Evolutionary conservation across 2,113 vertebrate genomes (phyloP).

Genomic region (Toxostoma redivivum): DNA sequence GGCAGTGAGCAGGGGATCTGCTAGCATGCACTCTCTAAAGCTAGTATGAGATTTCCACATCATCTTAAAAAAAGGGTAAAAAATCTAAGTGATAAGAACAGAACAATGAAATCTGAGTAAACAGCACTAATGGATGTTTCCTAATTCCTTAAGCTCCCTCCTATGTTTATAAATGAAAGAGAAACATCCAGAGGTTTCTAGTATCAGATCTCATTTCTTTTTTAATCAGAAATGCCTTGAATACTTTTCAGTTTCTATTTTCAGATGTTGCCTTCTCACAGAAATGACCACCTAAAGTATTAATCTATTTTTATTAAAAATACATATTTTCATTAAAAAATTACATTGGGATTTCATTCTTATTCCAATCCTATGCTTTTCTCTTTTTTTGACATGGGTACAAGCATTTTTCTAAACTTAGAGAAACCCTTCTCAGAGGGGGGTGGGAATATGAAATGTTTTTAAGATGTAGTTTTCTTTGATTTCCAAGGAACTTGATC

Average conservation of each 20-base stretch:
- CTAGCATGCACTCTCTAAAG: background rate
- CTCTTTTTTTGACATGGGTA: background rate
- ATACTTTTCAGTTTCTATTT: background rate
- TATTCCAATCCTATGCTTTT: background rate
- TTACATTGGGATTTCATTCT: background rate
- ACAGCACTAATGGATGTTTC: background rate
- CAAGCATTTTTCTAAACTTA: background rate
- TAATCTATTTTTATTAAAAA: background rate
- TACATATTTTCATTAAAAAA: background rate
- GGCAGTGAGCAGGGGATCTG: background rate
- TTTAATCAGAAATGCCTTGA: background rate
- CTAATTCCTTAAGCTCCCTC: background rate
- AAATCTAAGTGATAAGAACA: background rate
- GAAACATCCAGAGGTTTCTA: background rate
- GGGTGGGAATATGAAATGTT: background rate
- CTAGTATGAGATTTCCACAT: background rate
- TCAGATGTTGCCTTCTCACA: background rate
- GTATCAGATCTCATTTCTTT: background rate
- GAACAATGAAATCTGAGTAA: background rate
- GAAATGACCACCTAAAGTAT: background rate
- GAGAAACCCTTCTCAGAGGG: background rate
- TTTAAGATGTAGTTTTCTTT: background rate
- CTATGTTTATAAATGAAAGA: background rate
- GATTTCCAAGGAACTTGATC: background rate
- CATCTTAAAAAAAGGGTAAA: background rate